Percentiles rank a stretch among this genome's conserved stretches.
Evolutionary conservation across 1,140 invertebrate genomes (phyloP).

Genomic region (Monochamus saltuarius): DNA sequence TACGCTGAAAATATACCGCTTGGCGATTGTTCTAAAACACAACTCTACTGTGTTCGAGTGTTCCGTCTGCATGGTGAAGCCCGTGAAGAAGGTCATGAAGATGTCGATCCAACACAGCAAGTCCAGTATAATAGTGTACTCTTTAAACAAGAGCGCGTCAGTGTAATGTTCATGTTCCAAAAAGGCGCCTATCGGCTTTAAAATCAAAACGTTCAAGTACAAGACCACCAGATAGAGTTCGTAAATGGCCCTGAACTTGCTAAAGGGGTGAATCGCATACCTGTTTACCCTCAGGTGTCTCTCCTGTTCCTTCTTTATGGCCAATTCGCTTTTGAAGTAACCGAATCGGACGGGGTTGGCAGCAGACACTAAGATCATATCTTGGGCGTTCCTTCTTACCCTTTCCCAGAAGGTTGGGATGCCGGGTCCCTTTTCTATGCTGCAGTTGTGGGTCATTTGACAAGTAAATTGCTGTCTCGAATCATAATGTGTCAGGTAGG

Average conservation of each 20-base stretch:
- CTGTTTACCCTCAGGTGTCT: background rate
- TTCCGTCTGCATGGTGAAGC: conserved; percentile 10
- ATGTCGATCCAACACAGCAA: conserved; percentile 12
- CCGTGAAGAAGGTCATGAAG: conserved; percentile 23
- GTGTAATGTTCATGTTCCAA: background rate
- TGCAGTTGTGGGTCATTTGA: too few species aligned
- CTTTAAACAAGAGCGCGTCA: background rate
- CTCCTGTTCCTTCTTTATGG: conserved; percentile 1
- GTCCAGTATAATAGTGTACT: conserved; percentile 11
- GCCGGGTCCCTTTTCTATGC: too few species aligned
- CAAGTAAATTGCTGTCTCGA: too few species aligned
- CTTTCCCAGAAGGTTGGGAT: too few species aligned
- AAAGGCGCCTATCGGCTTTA: background rate
- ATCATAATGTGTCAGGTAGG: too few species aligned
- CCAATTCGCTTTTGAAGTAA: conserved; percentile 14
- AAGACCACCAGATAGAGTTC: background rate
- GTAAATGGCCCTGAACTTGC: conserved; percentile 10
- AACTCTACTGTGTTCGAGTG: background rate
- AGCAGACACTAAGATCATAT: background rate
- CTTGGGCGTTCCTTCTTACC: too few species aligned
- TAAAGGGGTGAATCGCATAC: conserved; percentile 12
- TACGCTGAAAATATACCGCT: conserved; percentile 16
- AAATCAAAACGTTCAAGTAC: background rate
- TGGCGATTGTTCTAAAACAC: background rate
- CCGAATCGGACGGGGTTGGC: background rate